These are phyloP conservation scores for Podarcis siculus DNA, from an alignment of 2,797 vertebrate species.

Conservation along the genomic window DNA sequence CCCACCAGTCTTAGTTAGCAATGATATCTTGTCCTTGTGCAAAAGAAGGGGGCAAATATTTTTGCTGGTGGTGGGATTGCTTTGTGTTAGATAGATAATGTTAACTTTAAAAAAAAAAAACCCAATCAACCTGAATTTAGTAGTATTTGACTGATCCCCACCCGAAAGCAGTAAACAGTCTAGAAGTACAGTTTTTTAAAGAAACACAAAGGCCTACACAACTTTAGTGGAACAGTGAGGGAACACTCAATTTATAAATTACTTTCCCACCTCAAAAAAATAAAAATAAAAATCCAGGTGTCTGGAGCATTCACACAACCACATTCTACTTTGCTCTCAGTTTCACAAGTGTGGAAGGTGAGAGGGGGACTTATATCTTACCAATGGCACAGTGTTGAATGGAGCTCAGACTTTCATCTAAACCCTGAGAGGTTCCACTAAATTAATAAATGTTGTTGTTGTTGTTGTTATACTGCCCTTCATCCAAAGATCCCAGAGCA, in stretches of 20 bases:
- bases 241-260: neutral
- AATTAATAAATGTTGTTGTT: no score
- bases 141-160: no score
- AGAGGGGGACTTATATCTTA: neutral
- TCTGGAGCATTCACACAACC: neutral
- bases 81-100: neutral
- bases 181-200: no score
- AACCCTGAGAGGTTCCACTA: neutral
- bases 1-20: neutral
- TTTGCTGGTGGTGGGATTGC: neutral
- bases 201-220: neutral
- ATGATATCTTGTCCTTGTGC: neutral
- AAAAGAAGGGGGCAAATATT: neutral
- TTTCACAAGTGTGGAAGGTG: neutral
- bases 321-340: neutral
- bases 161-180: no score
- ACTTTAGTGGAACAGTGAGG: neutral
- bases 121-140: neutral
- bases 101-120: neutral
- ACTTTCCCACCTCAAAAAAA: neutral
- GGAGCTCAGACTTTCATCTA: neutral
- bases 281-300: neutral
- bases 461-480: no score
- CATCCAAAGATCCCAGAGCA: no score
- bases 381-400: neutral